Percentiles rank a stretch among this genome's conserved stretches.
phyloP scores from a whole-genome alignment of 1,140 invertebrate genomes.

The Heliconius melpomene region DNA sequence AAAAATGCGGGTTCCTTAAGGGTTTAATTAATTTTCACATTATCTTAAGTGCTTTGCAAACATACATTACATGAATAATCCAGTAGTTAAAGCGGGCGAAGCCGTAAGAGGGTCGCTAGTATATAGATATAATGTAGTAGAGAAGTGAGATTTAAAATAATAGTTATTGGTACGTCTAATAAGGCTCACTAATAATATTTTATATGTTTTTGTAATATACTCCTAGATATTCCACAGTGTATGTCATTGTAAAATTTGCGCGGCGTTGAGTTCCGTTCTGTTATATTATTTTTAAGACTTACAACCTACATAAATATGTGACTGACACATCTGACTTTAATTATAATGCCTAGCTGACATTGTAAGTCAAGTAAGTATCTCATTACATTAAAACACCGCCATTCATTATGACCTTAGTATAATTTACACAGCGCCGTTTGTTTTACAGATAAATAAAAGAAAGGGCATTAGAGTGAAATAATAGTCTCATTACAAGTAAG shows the following conservation, averaged over 20 bases:
- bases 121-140: not conserved
- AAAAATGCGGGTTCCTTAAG: too few relatives aligned
- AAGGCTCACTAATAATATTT: too few relatives aligned
- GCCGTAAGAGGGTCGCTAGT: too few relatives aligned
- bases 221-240: too few relatives aligned
- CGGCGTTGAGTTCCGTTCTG: too few relatives aligned
- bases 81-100: too few relatives aligned
- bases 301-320: not conserved
- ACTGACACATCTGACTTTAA: not conserved
- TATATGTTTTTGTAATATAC: too few relatives aligned
- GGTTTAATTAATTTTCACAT: too few relatives aligned
- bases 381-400: not conserved
- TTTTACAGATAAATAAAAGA: slow-evolving; percentile 5
- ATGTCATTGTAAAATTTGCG: too few relatives aligned
- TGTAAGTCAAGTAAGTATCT: not conserved
- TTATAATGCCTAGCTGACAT: not conserved
- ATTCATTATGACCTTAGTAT: not conserved
- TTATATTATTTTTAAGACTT: too few relatives aligned
- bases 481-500: slow-evolving; percentile 6
- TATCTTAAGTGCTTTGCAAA: too few relatives aligned
- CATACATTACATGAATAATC: too few relatives aligned
- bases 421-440: not conserved
- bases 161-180: not conserved
- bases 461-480: slow-evolving; percentile 6
- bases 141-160: not conserved